Evolutionary conservation across 2,888 invertebrate species (phyloP), one percentile per base, ranked within the genome.

Genomic region (Selenia dentaria): DNA sequence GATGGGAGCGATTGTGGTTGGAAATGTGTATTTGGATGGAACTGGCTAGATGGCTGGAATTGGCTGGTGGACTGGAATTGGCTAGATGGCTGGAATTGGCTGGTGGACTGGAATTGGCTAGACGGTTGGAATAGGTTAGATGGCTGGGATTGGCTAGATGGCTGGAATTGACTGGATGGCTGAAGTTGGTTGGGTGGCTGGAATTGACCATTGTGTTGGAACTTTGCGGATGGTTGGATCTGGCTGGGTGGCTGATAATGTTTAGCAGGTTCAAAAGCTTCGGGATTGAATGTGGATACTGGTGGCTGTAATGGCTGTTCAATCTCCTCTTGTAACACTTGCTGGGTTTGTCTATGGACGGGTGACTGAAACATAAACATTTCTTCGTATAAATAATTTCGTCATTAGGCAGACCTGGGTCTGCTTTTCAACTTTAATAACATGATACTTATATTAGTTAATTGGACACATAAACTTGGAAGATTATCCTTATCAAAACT

Each of bases 241-340:
- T 34, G 41, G 6, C 10, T 28, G 2, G 40, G 11, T 14, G 41
- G 11, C 12, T 31, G 22, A 2, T 9, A 31, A 20, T 38, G 24
- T 6, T 2, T 31, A 2, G 31, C 5, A 31, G 32, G 27, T 13
- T 29, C 14, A 6, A 10, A 11, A 12, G 29, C 3, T 37, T 31
- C 34, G 22, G 29, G 11, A 22, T 34, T 29, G 12, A 12, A 39
- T 11, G 45, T 28, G 13, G 57, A 36, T 42, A 54, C 27, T 35
- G 47, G 43, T 22, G 45, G 55, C 53, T 56, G 43, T 31, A 10
- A 59, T 51, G 53, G 62, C 46, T 64, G 70, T 40, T 51, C 52
- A 14, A 39, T 47, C 64, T 80, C 79, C 62, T 86, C 84, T 66
- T 76, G 75, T 6, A 75, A 51, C 5, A 70, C 69, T 24, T 56